Percentiles rank a stretch among this genome's conserved stretches.
Evolutionary conservation across 1,140 invertebrate species (phyloP).

Genomic region (Drosophila micromelanica): DNA sequence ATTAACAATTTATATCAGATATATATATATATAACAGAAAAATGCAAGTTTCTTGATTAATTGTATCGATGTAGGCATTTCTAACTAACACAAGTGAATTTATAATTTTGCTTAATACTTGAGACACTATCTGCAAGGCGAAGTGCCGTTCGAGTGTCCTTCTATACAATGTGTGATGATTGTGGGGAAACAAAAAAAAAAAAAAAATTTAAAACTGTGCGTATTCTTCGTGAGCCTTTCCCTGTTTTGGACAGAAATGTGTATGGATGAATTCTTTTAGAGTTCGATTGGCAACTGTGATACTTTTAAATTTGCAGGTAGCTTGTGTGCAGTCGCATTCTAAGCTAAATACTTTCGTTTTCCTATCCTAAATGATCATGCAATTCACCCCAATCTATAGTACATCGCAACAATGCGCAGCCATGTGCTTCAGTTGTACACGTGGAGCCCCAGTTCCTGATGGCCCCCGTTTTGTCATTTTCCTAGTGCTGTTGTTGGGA

Average conservation of each 20-base stretch:
- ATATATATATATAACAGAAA: constrained; percentile 1
- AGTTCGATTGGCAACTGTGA: constrained; percentile 7
- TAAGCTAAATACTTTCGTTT: constrained; percentile 5
- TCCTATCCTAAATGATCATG: background rate
- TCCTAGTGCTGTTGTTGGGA: background rate
- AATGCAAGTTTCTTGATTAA: background rate
- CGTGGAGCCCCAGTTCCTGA: background rate
- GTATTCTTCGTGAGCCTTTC: background rate
- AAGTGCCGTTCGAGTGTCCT: background rate
- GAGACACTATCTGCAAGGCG: background rate
- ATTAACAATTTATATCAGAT: constrained; percentile 12
- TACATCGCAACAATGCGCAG: constrained; percentile 16
- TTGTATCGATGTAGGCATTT: background rate
- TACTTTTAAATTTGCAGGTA: constrained; percentile 9
- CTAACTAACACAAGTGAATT: background rate
- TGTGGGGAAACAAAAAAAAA: background rate
- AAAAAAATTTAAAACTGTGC: background rate
- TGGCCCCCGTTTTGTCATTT: background rate
- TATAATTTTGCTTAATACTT: constrained; percentile 1
- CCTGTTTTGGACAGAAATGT: background rate
- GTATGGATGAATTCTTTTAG: constrained; percentile 5
- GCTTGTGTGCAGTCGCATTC: constrained; percentile 9
- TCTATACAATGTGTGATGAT: background rate
- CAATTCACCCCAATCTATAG: constrained; percentile 7
- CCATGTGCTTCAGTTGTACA: background rate